Conservation (phyloP, 2,113 vertebrate species). For the Caracal caracal region DNA sequence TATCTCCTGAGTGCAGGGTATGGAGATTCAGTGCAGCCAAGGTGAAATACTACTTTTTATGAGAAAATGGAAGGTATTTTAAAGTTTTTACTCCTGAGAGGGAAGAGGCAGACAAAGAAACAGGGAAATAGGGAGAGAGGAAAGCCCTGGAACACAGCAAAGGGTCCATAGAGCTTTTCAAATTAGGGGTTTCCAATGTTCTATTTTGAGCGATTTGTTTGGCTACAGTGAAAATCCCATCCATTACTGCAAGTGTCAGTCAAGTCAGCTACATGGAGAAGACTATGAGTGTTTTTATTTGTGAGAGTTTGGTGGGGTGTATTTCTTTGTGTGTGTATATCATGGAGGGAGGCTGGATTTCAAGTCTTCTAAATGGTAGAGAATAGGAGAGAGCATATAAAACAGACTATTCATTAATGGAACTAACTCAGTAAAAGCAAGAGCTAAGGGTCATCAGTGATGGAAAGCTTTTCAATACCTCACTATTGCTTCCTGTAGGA, state of each 20-base stretch:
- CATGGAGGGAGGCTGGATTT: neutral
- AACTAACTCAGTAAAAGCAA: neutral
- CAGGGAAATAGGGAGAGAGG: neutral
- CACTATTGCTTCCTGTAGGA: neutral
- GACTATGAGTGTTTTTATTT: neutral
- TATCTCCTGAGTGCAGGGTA: neutral
- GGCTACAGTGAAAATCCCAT: neutral
- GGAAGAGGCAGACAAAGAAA: slow-evolving; percentile 26
- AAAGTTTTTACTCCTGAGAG: neutral
- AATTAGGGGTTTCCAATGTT: neutral
- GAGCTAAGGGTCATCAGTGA: neutral
- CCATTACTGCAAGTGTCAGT: neutral
- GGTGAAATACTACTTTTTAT: neutral
- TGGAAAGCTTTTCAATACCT: neutral
- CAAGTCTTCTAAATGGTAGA: neutral
- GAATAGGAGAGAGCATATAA: neutral
- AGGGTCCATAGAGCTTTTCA: neutral
- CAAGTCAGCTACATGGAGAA: neutral
- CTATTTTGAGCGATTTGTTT: neutral
- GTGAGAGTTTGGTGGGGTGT: neutral
- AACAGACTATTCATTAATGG: neutral
- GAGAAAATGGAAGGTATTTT: neutral
- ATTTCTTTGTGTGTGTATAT: neutral
- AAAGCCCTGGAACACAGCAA: neutral
- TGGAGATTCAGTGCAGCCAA: neutral